These are phyloP conservation scores for Conger conger DNA, from an alignment of 2,113 vertebrate species.

Conservation along the genomic window DNA sequence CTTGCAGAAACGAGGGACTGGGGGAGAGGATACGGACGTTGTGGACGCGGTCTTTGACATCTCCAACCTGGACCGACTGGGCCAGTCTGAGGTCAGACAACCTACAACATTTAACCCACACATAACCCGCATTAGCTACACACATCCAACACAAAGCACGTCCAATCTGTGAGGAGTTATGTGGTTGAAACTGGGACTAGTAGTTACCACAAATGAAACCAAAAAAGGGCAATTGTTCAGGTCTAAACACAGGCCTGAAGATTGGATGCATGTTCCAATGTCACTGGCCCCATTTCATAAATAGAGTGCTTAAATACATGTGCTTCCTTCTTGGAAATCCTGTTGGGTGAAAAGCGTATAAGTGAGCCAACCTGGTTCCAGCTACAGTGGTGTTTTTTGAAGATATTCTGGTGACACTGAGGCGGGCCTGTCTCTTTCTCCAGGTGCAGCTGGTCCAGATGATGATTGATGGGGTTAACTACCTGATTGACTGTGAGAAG, in stretches of 20 bases:
- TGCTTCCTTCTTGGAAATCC: no score
- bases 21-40: slow-evolving; percentile 89
- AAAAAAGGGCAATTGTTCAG: slow-evolving; percentile 25
- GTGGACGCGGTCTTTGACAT: slow-evolving; percentile 85
- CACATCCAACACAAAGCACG: no score
- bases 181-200: no score
- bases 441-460: slow-evolving; percentile 94
- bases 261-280: no score
- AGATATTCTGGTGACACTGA: not conserved
- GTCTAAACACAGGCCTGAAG: no score
- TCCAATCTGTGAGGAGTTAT: no score
- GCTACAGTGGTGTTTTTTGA: not conserved
- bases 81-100: slow-evolving; percentile 82
- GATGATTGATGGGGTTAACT: slow-evolving; percentile 92
- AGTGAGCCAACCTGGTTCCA: not conserved
- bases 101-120: not conserved
- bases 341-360: not conserved
- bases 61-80: slow-evolving; percentile 95
- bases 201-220: slow-evolving; percentile 53
- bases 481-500: slow-evolving; percentile 92
- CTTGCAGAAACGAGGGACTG: slow-evolving; percentile 79
- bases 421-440: slow-evolving; percentile 33
- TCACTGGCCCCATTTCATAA: no score
- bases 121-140: no score
- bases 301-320: no score